Percentiles rank a stretch among this genome's conserved stretches.
Evolutionary conservation across 2,113 vertebrate genomes (phyloP).

Genomic region (Catharus fuscescens): DNA sequence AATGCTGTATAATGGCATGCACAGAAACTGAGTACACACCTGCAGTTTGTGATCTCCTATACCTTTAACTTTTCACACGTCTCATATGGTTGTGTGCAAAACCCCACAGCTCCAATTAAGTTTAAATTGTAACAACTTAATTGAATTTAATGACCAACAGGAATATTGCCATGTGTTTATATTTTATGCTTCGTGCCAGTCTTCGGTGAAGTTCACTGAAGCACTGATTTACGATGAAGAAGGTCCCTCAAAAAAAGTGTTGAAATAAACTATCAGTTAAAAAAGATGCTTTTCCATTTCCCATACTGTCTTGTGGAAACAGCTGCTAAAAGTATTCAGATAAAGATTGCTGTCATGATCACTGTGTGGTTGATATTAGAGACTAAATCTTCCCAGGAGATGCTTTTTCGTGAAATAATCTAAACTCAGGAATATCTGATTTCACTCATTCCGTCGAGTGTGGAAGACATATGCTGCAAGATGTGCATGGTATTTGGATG

Average conservation of each 20-base stretch:
- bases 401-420: neutral
- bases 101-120: neutral
- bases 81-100: neutral
- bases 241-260: neutral
- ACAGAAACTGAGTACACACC: neutral
- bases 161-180: neutral
- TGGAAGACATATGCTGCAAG: neutral
- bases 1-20: neutral
- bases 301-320: neutral
- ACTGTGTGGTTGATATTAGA: neutral
- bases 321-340: neutral
- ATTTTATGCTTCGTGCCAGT: neutral
- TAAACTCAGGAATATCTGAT: neutral
- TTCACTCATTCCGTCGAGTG: neutral
- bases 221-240: neutral
- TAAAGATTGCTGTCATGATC: neutral
- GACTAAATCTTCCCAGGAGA: neutral
- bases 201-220: neutral
- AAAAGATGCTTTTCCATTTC: neutral
- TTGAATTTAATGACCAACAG: neutral
- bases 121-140: neutral
- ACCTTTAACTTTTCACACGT: neutral
- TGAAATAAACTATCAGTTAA: neutral
- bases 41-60: neutral
- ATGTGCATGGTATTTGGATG: neutral